Evolutionary conservation across 2,888 invertebrate species (phyloP), one percentile per base, ranked within the genome.

Genomic region (Drosophila gaucha): DNA sequence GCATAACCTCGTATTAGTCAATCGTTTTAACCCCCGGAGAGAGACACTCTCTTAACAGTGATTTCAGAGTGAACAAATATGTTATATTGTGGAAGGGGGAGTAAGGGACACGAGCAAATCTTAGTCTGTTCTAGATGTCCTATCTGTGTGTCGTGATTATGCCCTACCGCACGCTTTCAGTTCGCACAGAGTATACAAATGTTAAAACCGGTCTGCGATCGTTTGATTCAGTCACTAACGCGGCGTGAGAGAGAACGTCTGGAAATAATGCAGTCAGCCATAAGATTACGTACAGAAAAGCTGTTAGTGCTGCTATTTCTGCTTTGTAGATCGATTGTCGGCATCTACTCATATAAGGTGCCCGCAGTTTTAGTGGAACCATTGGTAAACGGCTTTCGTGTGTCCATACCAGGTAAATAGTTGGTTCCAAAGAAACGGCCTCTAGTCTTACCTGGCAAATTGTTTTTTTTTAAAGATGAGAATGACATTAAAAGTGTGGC

Each of bases 401-500:
- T 90, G 4, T 90, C 89, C 0, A 88, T 90, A 56, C 89, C 90
- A 70, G 87, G 90, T 90, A 69, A 78, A 49, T 33, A 35, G 6
- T 20, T 12, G 6, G 2, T 10, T 26, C 2, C 2, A 30, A 1
- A 5, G 14, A 39, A 26, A 2, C 22, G 9, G 1, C 14, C 4
- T 9, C 2, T 12, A 30, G 6, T 35, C 18, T 28, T 9, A 67
- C 12, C 1, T 9, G 0, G 3, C 0, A 3, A 9, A 12, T 46
- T 33, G 1, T 1, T 10, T 39, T 31, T 1, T 10, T 39, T 31
- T 22, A 54, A 67, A 93, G 95, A 94, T 88, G 90, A 90, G 22
- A 85, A 92, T 2, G 93, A 93, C 1, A 78, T 94, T 0, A 90
- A 91, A 47, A 85, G 94, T 6, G 95, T 95, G 79, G 94, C 92